Percentiles rank a stretch among this genome's conserved stretches.
phyloP scores from a whole-genome alignment of 2,113 vertebrate genomes.

The Tragelaphus buxtoni region DNA sequence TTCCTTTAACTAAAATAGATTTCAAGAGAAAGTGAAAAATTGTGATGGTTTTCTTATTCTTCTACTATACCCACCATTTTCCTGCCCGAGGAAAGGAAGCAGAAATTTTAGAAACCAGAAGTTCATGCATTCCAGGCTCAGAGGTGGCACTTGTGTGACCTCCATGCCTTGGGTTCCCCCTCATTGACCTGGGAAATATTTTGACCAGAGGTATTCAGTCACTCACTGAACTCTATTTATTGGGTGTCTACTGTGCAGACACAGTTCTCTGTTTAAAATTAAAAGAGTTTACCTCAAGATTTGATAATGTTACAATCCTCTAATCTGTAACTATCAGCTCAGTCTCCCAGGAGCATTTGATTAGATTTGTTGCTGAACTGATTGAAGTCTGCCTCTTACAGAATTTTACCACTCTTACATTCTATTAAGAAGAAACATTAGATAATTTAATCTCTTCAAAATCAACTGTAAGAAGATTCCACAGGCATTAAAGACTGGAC shows the following conservation, averaged over 20 bases:
- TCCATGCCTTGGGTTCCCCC: not conserved
- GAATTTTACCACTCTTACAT: not conserved
- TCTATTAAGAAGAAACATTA: not conserved
- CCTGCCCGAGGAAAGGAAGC: not conserved
- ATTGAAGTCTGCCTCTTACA: not conserved
- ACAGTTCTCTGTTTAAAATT: slow-evolving; percentile 3
- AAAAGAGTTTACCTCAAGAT: not conserved
- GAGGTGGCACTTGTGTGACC: not conserved
- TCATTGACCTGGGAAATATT: not conserved
- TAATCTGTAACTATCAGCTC: not conserved
- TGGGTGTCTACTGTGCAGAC: not conserved
- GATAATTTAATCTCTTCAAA: slow-evolving; percentile 14
- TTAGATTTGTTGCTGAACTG: not conserved
- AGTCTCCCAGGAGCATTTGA: not conserved
- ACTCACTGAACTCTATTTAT: not conserved
- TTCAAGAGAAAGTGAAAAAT: slow-evolving; percentile 30
- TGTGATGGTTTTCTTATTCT: slow-evolving; percentile 24
- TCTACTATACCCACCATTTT: not conserved
- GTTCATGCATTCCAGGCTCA: not conserved
- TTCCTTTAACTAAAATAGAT: slow-evolving; percentile 53
- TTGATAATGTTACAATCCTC: not conserved
- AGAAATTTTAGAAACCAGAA: not conserved
- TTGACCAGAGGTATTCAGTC: not conserved
- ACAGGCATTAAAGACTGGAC: not conserved
- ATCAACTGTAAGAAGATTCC: not conserved